phyloP scores from a whole-genome alignment of 2,888 invertebrate species.

The Conchocele bisecta region DNA sequence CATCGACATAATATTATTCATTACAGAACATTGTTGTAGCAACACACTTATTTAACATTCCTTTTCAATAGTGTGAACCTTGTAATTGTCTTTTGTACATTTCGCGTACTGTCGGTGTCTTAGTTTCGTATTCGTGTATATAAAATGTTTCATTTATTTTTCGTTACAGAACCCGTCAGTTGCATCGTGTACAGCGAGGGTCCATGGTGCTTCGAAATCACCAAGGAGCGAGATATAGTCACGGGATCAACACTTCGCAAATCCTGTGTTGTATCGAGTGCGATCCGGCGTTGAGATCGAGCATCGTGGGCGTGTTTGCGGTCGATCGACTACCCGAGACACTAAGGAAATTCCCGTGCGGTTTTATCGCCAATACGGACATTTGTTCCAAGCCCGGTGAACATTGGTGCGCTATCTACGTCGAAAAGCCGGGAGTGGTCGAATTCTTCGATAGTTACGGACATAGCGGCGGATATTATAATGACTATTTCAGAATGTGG shows the following conservation, averaged over 20 bases:
- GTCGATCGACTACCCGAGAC: background rate
- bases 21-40: too few species aligned
- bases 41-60: too few species aligned
- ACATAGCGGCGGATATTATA: too few species aligned
- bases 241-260: conserved; percentile 19
- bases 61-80: too few species aligned
- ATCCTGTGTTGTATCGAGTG: conserved; percentile 19
- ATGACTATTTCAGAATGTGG: too few species aligned
- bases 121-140: too few species aligned
- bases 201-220: conserved; percentile 22
- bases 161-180: conserved; percentile 41
- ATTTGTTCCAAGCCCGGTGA: conserved; percentile 10
- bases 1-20: too few species aligned
- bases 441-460: conserved; percentile 41
- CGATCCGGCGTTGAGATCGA: background rate
- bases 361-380: conserved; percentile 26
- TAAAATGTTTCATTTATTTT: conserved; percentile 17
- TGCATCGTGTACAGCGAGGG: conserved; percentile 35
- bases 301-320: conserved; percentile 9
- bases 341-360: background rate
- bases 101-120: too few species aligned
- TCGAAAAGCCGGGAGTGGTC: background rate
- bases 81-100: too few species aligned
- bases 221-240: conserved; percentile 11
- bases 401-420: conserved; percentile 30